Conservation (phyloP, 2,888 invertebrate species). For the Chrysolina haemoptera region DNA sequence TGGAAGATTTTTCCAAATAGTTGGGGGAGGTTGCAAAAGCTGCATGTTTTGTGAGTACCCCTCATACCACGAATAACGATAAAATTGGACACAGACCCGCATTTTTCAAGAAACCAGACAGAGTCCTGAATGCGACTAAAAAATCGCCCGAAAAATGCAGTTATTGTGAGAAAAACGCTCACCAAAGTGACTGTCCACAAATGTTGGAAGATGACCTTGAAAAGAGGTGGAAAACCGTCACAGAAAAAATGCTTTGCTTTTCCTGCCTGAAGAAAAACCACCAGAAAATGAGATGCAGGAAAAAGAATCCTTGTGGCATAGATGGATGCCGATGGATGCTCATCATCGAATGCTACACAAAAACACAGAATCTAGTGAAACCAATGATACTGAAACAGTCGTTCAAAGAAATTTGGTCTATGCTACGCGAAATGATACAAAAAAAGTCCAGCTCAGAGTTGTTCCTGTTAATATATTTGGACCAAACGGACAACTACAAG, state of each 20-base stretch:
- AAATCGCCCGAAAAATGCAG: background rate
- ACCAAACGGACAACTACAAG: background rate
- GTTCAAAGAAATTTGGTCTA: too few species aligned
- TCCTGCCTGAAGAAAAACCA: background rate
- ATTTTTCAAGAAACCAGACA: conserved; percentile 10
- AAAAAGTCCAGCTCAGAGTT: background rate
- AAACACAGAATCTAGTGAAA: too few species aligned
- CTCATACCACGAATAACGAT: background rate
- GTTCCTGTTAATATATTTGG: background rate
- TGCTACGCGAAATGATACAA: background rate
- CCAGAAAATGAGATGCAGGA: conserved; percentile 3
- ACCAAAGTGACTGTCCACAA: background rate
- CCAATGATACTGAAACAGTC: too few species aligned
- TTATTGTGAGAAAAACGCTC: background rate
- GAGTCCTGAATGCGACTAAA: background rate
- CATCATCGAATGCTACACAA: background rate
- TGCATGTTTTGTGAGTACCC: background rate
- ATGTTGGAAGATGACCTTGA: background rate
- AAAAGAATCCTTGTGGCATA: background rate
- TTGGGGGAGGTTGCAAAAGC: background rate
- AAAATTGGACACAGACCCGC: too few species aligned
- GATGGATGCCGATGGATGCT: background rate
- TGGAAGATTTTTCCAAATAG: background rate
- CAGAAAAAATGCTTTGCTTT: background rate
- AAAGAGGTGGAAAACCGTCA: background rate